phyloP scores from a whole-genome alignment of 1,140 invertebrate genomes.

The Zaprionus vittiger region DNA sequence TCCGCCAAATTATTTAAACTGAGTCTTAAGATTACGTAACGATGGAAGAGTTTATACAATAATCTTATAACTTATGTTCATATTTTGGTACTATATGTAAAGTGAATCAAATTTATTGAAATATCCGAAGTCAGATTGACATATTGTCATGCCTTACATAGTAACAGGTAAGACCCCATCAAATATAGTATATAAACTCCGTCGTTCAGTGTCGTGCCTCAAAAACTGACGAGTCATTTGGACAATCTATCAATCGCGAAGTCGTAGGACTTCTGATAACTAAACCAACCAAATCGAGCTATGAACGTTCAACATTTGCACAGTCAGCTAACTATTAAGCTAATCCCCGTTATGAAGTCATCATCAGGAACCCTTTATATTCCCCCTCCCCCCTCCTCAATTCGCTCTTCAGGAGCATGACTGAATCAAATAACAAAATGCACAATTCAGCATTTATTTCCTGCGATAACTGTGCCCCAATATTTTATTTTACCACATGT shows the following conservation, averaged over 20 bases:
- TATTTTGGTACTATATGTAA: no score
- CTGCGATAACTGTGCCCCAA: constrained; percentile 24
- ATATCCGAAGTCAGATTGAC: neutral
- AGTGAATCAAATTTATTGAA: neutral
- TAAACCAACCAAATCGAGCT: neutral
- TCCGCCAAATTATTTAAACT: neutral
- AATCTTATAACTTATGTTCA: no score
- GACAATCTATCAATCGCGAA: constrained; percentile 20
- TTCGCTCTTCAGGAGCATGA: constrained; percentile 49
- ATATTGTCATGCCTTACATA: neutral
- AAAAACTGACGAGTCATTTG: constrained; percentile 34
- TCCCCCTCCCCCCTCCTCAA: neutral
- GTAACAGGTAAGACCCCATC: neutral
- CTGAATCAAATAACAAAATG: constrained; percentile 45
- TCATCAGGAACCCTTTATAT: constrained; percentile 54
- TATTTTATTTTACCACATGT: constrained; percentile 40
- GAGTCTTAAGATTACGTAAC: no score
- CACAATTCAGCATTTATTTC: constrained; percentile 32
- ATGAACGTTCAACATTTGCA: constrained; percentile 21
- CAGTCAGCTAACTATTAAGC: constrained; percentile 49
- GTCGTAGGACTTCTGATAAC: neutral
- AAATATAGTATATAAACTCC: neutral
- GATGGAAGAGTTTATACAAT: no score
- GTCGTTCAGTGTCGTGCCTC: neutral
- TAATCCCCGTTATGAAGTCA: constrained; percentile 57